Conservation (phyloP, 2,113 vertebrate genomes). For the Ellobius talpinus region DNA sequence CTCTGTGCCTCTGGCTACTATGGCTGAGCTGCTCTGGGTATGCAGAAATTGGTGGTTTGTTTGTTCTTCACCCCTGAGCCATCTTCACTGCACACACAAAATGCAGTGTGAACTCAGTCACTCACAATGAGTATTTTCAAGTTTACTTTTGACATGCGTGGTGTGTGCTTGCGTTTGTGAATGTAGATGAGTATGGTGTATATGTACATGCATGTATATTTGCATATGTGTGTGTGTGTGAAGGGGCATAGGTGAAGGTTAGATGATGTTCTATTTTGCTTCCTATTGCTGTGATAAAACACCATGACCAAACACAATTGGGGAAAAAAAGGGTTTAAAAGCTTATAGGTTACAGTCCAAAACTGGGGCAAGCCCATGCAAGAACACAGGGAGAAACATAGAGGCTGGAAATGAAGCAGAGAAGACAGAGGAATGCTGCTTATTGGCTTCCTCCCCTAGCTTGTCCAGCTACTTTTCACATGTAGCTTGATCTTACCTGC, state of each 20-base stretch:
- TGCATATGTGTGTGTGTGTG: no score
- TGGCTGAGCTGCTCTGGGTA: slow-evolving; percentile 78
- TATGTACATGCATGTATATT: neutral
- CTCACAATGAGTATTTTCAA: slow-evolving; percentile 86
- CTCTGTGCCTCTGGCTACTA: slow-evolving; percentile 81
- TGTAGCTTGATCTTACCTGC: neutral
- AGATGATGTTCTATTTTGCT: neutral
- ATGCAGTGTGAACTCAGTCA: slow-evolving; percentile 81
- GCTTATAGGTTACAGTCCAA: neutral
- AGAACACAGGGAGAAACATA: neutral
- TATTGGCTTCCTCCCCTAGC: neutral
- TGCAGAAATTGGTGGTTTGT: slow-evolving; percentile 83
- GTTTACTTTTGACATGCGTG: slow-evolving; percentile 75
- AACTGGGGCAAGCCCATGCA: no score
- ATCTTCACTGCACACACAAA: slow-evolving; percentile 82
- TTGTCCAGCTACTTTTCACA: neutral
- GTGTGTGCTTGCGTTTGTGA: neutral
- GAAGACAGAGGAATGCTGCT: neutral
- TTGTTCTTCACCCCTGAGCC: slow-evolving; percentile 82
- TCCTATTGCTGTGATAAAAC: neutral
- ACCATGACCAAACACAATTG: neutral
- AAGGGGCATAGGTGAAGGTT: no score
- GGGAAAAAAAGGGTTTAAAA: neutral
- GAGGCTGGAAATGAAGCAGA: neutral
- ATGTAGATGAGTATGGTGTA: neutral